Base-by-base conservation (phyloP, 2,888 invertebrate genomes). In the Clepsis dumicolana region DNA sequence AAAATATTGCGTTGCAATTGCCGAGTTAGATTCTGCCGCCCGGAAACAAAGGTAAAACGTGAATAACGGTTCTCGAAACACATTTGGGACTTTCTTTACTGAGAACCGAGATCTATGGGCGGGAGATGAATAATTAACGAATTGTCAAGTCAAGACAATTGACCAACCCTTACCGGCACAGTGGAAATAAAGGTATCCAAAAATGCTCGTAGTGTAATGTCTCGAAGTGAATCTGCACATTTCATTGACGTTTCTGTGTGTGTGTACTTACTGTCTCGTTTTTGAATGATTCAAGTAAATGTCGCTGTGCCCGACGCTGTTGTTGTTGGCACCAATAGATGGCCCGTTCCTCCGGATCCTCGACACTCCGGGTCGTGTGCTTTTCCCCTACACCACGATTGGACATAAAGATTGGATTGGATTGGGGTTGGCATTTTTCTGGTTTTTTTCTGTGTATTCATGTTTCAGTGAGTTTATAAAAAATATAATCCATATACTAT, bases 61-160 rank as follows among this genome's bases (percentile, higher is more conserved):
- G 44, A 59, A 59, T 68, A 68, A 68, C 68, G 63, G 68, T 64
- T 29, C 29, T 21, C 18, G 27, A 63, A 52, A 62, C 44, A 38
- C 27, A 57, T 62, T 67, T 41, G 63, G 52, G 21, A 53, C 64
- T 68, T 68, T 68, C 68, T 68, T 68, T 68, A 68, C 68, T 44
- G 21, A 53, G 68, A 68, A 64, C n/a, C 50, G 27, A 52, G 48
- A 48, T 38, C 27, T 38, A 65, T 68, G 68, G 68, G 68, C 63
- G 63, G 64, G 52, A 52, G 24, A 59, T 64, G 64, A 68, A 68
- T 68, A 68, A 68, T 68, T 64, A 68, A 63, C 32, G 14, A 50
- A 63, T 52, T 52, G 62, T 59, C 52, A 41, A 50, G 41, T 50
- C 41, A 59, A 62, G 56, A 48, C 48, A 21, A 25, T 35, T 66